Evolutionary conservation across 1,140 invertebrate genomes (phyloP), one percentile per base, ranked within the genome.

Genomic region (Wasmannia auropunctata): DNA sequence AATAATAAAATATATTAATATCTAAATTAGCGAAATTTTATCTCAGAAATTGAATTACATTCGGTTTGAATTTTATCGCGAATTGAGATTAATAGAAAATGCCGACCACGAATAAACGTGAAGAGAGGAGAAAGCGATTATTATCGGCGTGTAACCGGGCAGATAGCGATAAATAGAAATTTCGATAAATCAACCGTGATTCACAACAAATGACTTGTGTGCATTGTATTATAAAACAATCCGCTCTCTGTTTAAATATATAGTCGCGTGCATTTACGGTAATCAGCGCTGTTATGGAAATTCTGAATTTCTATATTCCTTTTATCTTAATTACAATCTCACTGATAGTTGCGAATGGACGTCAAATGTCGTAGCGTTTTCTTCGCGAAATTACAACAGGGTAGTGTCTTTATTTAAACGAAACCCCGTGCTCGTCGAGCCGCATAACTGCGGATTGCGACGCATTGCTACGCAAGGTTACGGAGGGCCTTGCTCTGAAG

Each of bases 361-460:
- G 34, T 28, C 37, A 19, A 56, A 76, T 69, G 70, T n/a, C 88
- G 86, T 76, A 88, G 46, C 75, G 37, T 75, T 22, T 67, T 80
- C 46, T 70, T 86, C 60, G 22, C 43, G 54, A 70, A 58, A 88
- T 85, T 76, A 40, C 31, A 40, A 14, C 34, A 54, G 25, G 54
- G 51, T 11, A 40, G 40, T 81, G 67, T 86, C 54, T 88, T 86
- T 75, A 75, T 81, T 86, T 75, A 58, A 60, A 75, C 19, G 69
- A 88, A 86, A 89, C 40, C 75, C 14, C 63, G 58, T 70, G 70
- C 31, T 74, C 51, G 40, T 34, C 54, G 72, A 58, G 63, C 63
- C 46, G 63, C 81, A 67, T 88, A 88, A 84, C 81, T 63, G 79
- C 34, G 84, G 67, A 88, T 86, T 70, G 77, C 37, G 54, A 67